Percentiles rank a stretch among this genome's conserved stretches.
Evolutionary conservation across 2,797 vertebrate genomes (phyloP).

Genomic region (Pangasius sanitwongsei): DNA sequence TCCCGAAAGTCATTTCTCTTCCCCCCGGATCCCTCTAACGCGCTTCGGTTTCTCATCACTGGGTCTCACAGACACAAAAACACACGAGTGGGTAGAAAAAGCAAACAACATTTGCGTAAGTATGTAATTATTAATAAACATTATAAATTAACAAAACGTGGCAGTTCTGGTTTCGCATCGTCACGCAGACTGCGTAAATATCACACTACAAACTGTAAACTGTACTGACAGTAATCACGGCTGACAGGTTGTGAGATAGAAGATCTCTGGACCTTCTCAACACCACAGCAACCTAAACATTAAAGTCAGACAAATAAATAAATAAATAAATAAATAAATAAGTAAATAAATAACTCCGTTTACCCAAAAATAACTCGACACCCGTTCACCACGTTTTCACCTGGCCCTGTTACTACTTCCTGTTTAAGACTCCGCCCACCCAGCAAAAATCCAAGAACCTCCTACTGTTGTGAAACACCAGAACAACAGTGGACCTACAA

Average conservation of each 20-base stretch:
- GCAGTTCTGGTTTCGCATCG: background rate
- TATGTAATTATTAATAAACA: background rate
- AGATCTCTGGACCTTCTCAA: too few species aligned
- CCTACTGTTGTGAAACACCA: background rate
- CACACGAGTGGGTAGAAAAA: background rate
- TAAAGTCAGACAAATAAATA: too few species aligned
- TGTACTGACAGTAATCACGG: too few species aligned
- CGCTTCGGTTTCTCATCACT: constrained; percentile 54
- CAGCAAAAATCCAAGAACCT: background rate
- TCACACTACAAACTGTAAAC: too few species aligned
- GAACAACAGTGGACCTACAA: too few species aligned
- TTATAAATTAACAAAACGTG: background rate
- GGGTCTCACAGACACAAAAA: constrained; percentile 34
- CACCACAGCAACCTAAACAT: too few species aligned
- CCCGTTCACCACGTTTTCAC: background rate
- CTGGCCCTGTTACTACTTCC: background rate
- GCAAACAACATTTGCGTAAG: too few species aligned
- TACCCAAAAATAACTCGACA: background rate
- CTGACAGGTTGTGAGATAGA: too few species aligned
- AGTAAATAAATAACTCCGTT: too few species aligned
- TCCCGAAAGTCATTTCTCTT: constrained; percentile 22
- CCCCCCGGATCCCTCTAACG: constrained; percentile 50
- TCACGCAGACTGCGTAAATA: background rate
- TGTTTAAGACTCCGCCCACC: background rate
- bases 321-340: too few species aligned